Conservation (phyloP, 2,113 vertebrate genomes). For the Tupaia chinensis region DNA sequence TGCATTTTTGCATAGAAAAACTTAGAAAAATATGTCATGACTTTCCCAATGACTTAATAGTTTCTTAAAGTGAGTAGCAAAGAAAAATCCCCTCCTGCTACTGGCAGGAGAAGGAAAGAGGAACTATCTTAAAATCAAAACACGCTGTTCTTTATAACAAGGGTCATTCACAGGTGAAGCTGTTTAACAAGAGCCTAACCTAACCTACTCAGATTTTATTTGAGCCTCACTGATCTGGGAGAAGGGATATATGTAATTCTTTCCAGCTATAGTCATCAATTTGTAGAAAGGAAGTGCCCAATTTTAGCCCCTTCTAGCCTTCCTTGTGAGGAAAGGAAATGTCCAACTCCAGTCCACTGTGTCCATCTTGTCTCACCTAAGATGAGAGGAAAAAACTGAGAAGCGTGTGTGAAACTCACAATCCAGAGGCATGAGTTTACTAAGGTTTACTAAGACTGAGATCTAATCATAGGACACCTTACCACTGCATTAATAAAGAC, state of each 20-base stretch:
- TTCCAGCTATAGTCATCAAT: neutral
- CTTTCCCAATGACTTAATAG: too few relatives aligned
- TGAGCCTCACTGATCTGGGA: neutral
- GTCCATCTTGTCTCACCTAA: neutral
- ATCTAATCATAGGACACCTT: neutral
- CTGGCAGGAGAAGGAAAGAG: neutral
- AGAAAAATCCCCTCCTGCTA: neutral
- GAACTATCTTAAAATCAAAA: neutral
- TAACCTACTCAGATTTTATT: neutral
- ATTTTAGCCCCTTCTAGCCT: neutral
- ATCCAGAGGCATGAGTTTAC: neutral
- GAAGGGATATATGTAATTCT: neutral
- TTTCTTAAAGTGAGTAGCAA: neutral
- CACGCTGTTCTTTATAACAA: neutral
- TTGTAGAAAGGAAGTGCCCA: neutral
- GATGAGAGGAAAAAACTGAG: neutral
- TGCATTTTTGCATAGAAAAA: too few relatives aligned
- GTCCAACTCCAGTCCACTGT: neutral
- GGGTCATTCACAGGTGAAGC: neutral
- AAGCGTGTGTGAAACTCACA: neutral
- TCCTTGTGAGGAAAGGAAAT: neutral
- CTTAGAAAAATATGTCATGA: too few relatives aligned
- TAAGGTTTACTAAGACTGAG: neutral
- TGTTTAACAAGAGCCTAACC: neutral
- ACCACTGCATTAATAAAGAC: neutral